These are phyloP conservation scores for Candidula unifasciata DNA, from an alignment of 2,888 invertebrate genomes.

Conservation along the genomic window DNA sequence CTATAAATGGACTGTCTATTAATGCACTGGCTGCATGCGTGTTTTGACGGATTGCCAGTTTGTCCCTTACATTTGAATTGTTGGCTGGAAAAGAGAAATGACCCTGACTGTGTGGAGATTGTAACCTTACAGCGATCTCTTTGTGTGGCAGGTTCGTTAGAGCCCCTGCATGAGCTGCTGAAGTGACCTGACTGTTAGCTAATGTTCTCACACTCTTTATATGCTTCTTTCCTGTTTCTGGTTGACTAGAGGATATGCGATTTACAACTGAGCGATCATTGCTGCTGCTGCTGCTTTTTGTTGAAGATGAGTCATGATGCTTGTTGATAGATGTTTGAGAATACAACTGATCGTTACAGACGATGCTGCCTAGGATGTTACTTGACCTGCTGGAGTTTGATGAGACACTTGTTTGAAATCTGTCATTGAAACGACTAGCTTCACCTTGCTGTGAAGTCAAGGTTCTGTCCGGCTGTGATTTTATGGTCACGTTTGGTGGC, in stretches of 20 bases:
- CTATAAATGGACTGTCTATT: slow-evolving; percentile 62
- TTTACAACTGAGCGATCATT: background rate
- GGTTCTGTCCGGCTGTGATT: no score
- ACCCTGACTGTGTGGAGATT: background rate
- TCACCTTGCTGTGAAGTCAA: background rate
- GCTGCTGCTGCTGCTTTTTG: background rate
- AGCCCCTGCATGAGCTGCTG: background rate
- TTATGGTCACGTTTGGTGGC: no score
- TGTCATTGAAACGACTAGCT: background rate
- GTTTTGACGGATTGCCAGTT: slow-evolving; percentile 53
- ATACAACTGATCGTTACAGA: slow-evolving; percentile 32
- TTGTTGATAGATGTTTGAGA: background rate
- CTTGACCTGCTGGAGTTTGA: background rate
- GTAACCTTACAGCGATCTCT: background rate
- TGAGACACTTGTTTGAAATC: background rate
- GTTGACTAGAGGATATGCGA: slow-evolving; percentile 13
- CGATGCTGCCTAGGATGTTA: slow-evolving; percentile 9
- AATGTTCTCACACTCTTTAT: background rate
- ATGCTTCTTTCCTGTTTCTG: background rate
- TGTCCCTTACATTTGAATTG: background rate
- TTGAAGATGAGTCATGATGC: background rate
- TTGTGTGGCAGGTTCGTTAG: background rate
- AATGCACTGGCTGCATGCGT: slow-evolving; percentile 54
- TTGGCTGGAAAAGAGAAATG: no score
- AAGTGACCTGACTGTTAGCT: background rate